These are phyloP conservation scores for Ectemnius cavifrons DNA, from an alignment of 2,888 invertebrate species.

Conservation along the genomic window DNA sequence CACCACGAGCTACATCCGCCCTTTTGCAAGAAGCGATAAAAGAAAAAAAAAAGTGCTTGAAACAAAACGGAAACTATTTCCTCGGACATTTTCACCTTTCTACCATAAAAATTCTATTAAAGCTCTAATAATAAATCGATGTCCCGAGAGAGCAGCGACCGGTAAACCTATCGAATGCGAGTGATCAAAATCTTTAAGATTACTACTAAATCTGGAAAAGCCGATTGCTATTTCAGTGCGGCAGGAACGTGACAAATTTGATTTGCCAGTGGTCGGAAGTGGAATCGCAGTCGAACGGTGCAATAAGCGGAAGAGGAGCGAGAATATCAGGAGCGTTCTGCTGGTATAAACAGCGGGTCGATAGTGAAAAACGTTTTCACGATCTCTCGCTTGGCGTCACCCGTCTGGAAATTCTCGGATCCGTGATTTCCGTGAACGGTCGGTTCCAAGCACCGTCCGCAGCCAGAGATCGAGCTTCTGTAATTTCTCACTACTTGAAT, in stretches of 20 bases:
- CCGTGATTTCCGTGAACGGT: constrained; percentile 15
- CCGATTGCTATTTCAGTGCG: too few species aligned
- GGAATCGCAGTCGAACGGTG: neutral
- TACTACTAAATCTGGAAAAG: too few species aligned
- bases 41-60: too few species aligned
- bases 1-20: too few species aligned
- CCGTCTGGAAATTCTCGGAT: constrained; percentile 24
- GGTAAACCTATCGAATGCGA: too few species aligned
- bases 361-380: constrained; percentile 24
- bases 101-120: too few species aligned
- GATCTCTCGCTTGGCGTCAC: constrained; percentile 21
- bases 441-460: too few species aligned
- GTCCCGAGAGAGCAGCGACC: neutral
- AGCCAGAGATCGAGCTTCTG: neutral
- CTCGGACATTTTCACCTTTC: too few species aligned
- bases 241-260: neutral
- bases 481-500: constrained; percentile 15
- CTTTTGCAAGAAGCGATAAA: too few species aligned
- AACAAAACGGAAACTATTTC: too few species aligned
- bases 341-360: constrained; percentile 17
- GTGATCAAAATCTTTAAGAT: too few species aligned
- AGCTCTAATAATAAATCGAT: neutral
- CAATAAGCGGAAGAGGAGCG: constrained; percentile 9
- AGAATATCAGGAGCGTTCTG: neutral
- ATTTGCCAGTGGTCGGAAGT: neutral